A percentile compares a stretch with the other conserved stretches of the same genome.
phyloP scores from a whole-genome alignment of 1,140 invertebrate genomes.

The Camponotus pennsylvanicus region DNA sequence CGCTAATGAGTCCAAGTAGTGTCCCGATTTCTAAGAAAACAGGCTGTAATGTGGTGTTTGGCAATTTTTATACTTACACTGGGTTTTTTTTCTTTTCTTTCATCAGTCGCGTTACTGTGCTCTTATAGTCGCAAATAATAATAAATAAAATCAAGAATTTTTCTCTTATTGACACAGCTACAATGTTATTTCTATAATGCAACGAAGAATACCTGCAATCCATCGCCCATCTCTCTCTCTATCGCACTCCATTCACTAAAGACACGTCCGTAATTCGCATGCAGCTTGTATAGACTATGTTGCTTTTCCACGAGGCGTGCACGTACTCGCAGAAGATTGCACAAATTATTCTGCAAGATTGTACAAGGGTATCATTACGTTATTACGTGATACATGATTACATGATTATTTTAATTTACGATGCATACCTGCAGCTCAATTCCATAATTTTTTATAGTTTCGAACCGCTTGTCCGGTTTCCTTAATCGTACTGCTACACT shows the following conservation, averaged over 20 bases:
- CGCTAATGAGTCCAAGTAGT: constrained; percentile 92
- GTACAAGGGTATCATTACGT: too few species aligned
- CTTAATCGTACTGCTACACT: constrained; percentile 92
- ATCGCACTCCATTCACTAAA: constrained; percentile 95
- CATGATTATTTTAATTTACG: background rate
- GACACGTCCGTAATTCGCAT: constrained; percentile 93
- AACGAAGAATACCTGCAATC: constrained; percentile 87
- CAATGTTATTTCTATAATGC: background rate
- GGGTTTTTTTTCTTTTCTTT: background rate
- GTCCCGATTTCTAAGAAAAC: constrained; percentile 87
- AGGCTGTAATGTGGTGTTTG: constrained; percentile 70
- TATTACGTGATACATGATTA: too few species aligned
- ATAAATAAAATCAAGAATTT: background rate
- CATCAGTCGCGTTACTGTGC: background rate
- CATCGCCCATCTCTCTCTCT: constrained; percentile 94
- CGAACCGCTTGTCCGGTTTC: constrained; percentile 91
- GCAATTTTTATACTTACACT: constrained; percentile 53
- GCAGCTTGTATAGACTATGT: constrained; percentile 93
- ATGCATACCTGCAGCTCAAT: constrained; percentile 90
- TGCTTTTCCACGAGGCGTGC: constrained; percentile 92
- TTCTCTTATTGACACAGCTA: background rate
- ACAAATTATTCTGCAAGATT: constrained; percentile 83
- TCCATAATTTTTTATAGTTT: constrained; percentile 92
- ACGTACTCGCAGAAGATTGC: constrained; percentile 86
- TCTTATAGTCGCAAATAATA: background rate